Evolutionary conservation across 2,113 vertebrate genomes (phyloP).

Genomic region (Tiliqua scincoides): DNA sequence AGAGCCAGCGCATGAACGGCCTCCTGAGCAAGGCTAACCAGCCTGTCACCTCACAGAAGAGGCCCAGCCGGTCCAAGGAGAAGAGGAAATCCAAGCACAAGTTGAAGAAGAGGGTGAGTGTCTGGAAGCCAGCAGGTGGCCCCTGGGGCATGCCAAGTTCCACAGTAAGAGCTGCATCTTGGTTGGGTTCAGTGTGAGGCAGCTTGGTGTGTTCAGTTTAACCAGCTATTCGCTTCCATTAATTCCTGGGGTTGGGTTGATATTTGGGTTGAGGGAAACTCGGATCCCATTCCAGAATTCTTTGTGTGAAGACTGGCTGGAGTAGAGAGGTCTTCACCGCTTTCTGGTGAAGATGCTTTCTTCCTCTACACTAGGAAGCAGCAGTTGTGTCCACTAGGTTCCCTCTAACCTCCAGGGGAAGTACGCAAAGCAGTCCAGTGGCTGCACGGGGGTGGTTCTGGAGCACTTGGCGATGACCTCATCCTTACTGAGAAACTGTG

Average conservation of each 20-base stretch:
- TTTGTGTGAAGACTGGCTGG: too few species aligned
- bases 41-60: constrained; percentile 78
- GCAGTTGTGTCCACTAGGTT: too few species aligned
- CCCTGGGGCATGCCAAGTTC: accelerated
- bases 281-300: too few species aligned
- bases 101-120: constrained; percentile 93
- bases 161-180: background rate
- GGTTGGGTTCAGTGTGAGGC: background rate
- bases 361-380: too few species aligned
- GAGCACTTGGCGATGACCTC: too few species aligned
- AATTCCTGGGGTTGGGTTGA: background rate
- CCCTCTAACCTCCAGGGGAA: too few species aligned
- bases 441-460: too few species aligned
- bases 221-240: background rate
- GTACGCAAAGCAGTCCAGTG: too few species aligned
- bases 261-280: too few species aligned
- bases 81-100: constrained; percentile 98
- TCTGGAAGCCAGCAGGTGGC: background rate
- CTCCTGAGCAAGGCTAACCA: constrained; percentile 81
- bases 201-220: background rate
- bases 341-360: too few species aligned
- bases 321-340: too few species aligned
- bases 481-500: too few species aligned
- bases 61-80: constrained; percentile 91
- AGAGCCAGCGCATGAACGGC: constrained; percentile 94